Percentiles rank a stretch among this genome's conserved stretches.
Conservation (phyloP, 2,888 invertebrate species). For the Minunthozetes semirufus region DNA sequence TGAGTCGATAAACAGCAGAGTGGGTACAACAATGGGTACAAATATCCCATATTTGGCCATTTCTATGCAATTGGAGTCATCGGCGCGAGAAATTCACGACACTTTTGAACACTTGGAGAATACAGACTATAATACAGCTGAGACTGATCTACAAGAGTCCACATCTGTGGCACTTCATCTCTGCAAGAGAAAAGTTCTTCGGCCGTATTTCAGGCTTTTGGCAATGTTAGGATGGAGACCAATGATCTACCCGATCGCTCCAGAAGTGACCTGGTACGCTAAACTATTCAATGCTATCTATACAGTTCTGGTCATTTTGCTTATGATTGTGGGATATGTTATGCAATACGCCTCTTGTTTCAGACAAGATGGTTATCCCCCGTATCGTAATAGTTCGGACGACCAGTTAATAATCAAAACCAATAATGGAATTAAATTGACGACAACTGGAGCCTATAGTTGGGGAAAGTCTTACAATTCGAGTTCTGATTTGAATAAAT, state of each 20-base stretch:
- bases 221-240: constrained; percentile 64
- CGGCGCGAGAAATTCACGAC: constrained; percentile 18
- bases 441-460: background rate
- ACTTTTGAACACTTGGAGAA: constrained; percentile 15
- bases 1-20: no score
- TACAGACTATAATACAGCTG: background rate
- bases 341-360: constrained; percentile 73
- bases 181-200: constrained; percentile 72
- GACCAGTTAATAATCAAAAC: background rate
- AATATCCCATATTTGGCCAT: constrained; percentile 6
- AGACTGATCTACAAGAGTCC: constrained; percentile 27
- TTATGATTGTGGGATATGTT: constrained; percentile 61
- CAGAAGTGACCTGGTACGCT: constrained; percentile 43
- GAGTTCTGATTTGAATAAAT: no score
- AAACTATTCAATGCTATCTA: constrained; percentile 62
- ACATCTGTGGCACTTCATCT: constrained; percentile 32
- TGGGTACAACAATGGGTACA: background rate
- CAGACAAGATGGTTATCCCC: constrained; percentile 52
- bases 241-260: constrained; percentile 53
- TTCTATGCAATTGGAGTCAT: constrained; percentile 21
- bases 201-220: constrained; percentile 66
- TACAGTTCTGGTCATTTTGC: constrained; percentile 58
- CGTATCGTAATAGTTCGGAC: background rate
- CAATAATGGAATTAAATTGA: background rate
- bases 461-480: background rate